Conservation (phyloP, 2,888 invertebrate genomes). For the Acronicta leporina region DNA sequence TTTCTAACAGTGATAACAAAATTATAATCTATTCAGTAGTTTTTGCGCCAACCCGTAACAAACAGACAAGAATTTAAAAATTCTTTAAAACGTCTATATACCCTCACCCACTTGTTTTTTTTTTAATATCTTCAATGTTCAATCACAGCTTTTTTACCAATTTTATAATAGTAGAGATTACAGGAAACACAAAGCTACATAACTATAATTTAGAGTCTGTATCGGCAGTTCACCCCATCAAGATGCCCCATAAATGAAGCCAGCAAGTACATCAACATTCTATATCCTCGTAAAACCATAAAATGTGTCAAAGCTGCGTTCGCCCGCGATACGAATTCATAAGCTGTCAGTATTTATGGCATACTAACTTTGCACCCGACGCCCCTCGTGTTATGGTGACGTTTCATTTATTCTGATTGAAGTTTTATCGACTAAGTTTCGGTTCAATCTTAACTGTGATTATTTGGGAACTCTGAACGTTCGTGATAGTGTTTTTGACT, state of each 20-base stretch:
- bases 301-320: slow-evolving; percentile 67
- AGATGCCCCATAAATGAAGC: slow-evolving; percentile 45
- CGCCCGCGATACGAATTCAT: slow-evolving; percentile 63
- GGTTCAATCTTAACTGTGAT: neutral
- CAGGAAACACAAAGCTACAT: slow-evolving; percentile 1
- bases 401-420: slow-evolving; percentile 35
- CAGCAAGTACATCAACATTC: slow-evolving; percentile 64
- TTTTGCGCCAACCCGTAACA: no score
- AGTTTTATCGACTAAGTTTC: slow-evolving; percentile 40
- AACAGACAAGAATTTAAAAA: no score
- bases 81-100: no score
- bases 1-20: no score
- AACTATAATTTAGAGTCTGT: slow-evolving; percentile 20
- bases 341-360: slow-evolving; percentile 60
- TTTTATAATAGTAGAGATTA: no score
- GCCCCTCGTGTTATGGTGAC: slow-evolving; percentile 31
- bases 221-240: slow-evolving; percentile 34
- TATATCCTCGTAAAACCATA: slow-evolving; percentile 61
- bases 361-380: slow-evolving; percentile 25
- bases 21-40: no score
- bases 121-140: no score
- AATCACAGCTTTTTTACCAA: no score
- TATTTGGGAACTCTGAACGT: neutral
- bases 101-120: no score
- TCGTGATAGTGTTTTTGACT: neutral